Evolutionary conservation across 2,797 vertebrate species (phyloP), one percentile per base, ranked within the genome.

Genomic region (Protonibea diacanthus): DNA sequence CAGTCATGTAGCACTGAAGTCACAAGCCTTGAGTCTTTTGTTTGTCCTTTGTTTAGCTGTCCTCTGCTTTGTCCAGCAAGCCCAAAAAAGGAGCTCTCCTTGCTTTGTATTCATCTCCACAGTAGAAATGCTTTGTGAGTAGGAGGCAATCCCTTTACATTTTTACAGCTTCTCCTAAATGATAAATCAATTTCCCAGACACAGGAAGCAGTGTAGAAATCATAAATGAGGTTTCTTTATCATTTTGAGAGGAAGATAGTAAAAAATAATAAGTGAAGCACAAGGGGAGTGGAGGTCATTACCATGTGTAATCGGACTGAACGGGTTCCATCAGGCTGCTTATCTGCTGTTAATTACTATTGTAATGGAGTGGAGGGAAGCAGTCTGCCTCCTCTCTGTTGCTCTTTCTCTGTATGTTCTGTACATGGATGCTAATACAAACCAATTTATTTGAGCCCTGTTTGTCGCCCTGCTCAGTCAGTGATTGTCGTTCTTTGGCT

Each of bases 301-400:
- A 76, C 49, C 60, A 68, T 72, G 61, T 68, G 57, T 84, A 88
- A 86, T 89, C 63, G 27, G 66, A 73, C 77, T 45, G 53, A 76
- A 67, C 25, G 42, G 17, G 53, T 73, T 82, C 74, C 53, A 64
- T 89, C 76, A 73, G 68, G 38, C 73, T 53, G 71, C 82, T 90
- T 87, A 88, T 90, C 89, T 76, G 66, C 76, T 86, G 66, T 85
- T 89, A 88, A 90, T 91, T 91, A 85, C 49, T 70, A 73, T 53
- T 75, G 75, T 80, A 84, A 89, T 89, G 60, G 70, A 78, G 71
- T 6, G 57, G 58, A 84, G 66, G 45, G 38, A 67, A 59, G 72
- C 48, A 68, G 68, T 68, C 33, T 12, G 67, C 52, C 38, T 52
- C 29, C 21, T 58, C 15, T 29, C 58, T 60, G 20, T 49, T 49